Percentiles rank a stretch among this genome's conserved stretches.
phyloP scores from a whole-genome alignment of 2,888 invertebrate species.

The Dryobotodes eremita region DNA sequence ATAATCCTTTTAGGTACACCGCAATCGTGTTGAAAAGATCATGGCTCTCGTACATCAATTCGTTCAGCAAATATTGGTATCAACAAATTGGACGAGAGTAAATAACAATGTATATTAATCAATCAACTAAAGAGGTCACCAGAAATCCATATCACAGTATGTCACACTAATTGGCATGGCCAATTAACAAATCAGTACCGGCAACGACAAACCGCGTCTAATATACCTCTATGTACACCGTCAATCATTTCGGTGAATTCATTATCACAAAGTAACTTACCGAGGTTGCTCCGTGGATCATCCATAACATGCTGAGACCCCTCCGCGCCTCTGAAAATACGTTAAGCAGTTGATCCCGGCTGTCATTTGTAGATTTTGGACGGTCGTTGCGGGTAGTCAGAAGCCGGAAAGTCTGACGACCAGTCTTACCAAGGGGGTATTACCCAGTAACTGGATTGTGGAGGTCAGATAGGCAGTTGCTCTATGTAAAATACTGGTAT shows the following conservation, averaged over 20 bases:
- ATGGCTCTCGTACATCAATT: neutral
- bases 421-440: no score
- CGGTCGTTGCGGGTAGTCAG: no score
- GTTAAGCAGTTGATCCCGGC: no score
- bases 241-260: slow-evolving; percentile 5
- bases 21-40: neutral
- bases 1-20: neutral
- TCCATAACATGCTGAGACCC: no score
- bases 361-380: no score
- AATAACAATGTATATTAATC: neutral
- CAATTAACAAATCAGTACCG: slow-evolving; percentile 6
- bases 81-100: neutral
- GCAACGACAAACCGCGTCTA: neutral
- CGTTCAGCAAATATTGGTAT: neutral
- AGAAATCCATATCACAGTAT: neutral
- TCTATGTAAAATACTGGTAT: no score
- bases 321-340: no score
- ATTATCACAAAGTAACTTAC: neutral
- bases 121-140: neutral
- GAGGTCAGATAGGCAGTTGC: no score
- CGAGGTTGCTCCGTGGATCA: neutral
- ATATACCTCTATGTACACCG: neutral
- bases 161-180: slow-evolving; percentile 11
- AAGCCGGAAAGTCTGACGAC: no score
- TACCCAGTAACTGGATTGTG: no score